phyloP scores from a whole-genome alignment of 2,113 vertebrate species.

The Prunella himalayana region DNA sequence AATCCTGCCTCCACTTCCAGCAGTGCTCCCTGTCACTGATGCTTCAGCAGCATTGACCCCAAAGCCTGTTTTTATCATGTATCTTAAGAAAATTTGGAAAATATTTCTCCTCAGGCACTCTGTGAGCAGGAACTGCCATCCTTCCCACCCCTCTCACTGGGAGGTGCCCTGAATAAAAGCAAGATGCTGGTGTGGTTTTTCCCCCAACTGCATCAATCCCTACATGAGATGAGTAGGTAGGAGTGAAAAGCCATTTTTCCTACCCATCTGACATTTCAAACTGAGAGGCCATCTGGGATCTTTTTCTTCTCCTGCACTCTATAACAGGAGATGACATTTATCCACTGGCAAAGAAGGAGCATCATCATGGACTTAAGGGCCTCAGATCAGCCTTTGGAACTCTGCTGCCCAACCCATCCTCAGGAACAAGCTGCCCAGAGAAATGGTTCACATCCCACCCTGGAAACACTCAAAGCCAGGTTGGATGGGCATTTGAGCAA shows the following conservation, averaged over 20 bases:
- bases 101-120: neutral
- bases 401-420: neutral
- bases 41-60: neutral
- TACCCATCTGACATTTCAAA: neutral
- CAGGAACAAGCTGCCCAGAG: neutral
- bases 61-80: too few relatives aligned
- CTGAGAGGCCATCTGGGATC: neutral
- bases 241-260: neutral
- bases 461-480: neutral
- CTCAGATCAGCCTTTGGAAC: neutral
- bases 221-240: neutral
- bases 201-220: fast-evolving
- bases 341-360: neutral
- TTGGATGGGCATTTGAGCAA: neutral
- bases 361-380: neutral
- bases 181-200: neutral
- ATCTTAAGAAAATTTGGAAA: neutral
- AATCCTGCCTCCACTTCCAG: neutral
- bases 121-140: fast-evolving
- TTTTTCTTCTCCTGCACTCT: neutral
- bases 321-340: neutral
- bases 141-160: neutral
- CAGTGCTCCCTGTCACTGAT: neutral
- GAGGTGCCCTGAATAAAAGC: neutral
- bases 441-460: neutral